Percentiles rank a stretch among this genome's conserved stretches.
Conservation (phyloP, 2,888 invertebrate species). For the Cinara cedri region DNA sequence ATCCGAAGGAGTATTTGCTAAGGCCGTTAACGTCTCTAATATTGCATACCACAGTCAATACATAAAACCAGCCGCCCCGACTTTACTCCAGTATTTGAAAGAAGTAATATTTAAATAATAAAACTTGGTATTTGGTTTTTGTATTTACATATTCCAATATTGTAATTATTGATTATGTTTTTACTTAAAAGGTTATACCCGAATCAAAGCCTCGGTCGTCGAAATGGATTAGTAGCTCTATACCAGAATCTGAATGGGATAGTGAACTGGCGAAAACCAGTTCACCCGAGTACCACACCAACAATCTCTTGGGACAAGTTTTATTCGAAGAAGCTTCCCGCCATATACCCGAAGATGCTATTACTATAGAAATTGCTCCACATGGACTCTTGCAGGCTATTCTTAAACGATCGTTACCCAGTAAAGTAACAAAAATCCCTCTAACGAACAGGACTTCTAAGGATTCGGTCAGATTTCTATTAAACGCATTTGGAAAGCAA, state of each 20-base stretch:
- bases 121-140: background rate
- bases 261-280: slow-evolving; percentile 67
- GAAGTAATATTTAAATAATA: slow-evolving; percentile 61
- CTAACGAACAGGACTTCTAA: slow-evolving; percentile 60
- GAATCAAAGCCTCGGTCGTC: slow-evolving; percentile 66
- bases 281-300: slow-evolving; percentile 73
- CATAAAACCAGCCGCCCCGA: slow-evolving; percentile 64
- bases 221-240: slow-evolving; percentile 73
- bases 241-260: slow-evolving; percentile 69
- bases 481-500: slow-evolving; percentile 65
- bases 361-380: slow-evolving; percentile 88
- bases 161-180: background rate
- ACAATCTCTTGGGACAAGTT: slow-evolving; percentile 73
- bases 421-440: slow-evolving; percentile 50
- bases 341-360: slow-evolving; percentile 80
- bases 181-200: slow-evolving; percentile 18
- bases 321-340: slow-evolving; percentile 82
- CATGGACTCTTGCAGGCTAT: slow-evolving; percentile 89
- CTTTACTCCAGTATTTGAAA: slow-evolving; percentile 63
- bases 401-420: slow-evolving; percentile 73
- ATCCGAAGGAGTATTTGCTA: slow-evolving; percentile 61
- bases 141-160: background rate
- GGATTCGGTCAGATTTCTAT: slow-evolving; percentile 64
- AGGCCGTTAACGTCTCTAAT: slow-evolving; percentile 60
- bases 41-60: slow-evolving; percentile 62